Base-by-base conservation (phyloP, 1,140 invertebrate genomes). In the Cotesia vestalis region DNA sequence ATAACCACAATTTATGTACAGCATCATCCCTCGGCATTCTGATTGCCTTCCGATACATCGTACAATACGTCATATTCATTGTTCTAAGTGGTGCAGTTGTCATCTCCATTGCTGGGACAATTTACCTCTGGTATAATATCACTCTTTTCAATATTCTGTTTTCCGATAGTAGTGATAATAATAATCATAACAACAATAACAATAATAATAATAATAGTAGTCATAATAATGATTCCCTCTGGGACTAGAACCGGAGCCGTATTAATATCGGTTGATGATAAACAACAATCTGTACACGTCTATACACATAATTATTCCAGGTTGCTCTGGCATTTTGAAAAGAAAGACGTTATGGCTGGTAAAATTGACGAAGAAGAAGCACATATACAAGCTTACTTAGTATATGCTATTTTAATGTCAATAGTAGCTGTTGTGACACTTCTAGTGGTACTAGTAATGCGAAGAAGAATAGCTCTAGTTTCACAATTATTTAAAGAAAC, bases 401-500 rank as follows among this genome's bases (percentile, higher is more conserved):
- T 82, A 38, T 88, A 88, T 72, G 91, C 92, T 6, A 90, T 93
- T 34, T 79, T 90, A 53, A 88, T 90, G 52, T 90, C 91, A 12
- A 82, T 92, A 35, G 83, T 91, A 5, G 90, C 92, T 5, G 81
- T 92, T 1, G 80, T 93, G 53, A 87, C 93, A 51, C 73, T 93
- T 61, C 73, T 94, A n/a, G 83, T 94, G 1, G 84, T 94, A 4
- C 77, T 94, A 20, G 90, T 91, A 0, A 90, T 95, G 91, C 88
- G 93, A 77, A 93, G 92, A 78, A 85, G 93, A 66, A 91, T 94
- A 62, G 83, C 87, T 36, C 83, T 94, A 62, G 92, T 94, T 0
- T 89, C 92, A 36, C 88, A 90, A 53, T 84, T 94, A 40, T 94
- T 95, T 79, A 88, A 89, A 71, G 93, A 95, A 86, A 91, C 94